Conservation (phyloP, 2,888 invertebrate genomes). For the Alentia gelatinosa region DNA sequence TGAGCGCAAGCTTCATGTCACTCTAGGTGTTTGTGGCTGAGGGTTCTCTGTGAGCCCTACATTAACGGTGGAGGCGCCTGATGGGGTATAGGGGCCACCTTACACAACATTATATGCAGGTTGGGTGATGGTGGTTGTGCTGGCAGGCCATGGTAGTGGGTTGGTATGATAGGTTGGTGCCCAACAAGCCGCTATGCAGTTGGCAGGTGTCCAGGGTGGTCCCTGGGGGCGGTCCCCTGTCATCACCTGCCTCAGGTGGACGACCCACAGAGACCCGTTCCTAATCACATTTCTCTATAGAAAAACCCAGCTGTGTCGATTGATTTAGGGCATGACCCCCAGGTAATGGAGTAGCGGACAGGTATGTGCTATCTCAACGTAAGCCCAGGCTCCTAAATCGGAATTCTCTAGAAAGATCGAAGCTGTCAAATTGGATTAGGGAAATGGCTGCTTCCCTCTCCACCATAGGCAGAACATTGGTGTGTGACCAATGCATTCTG, state of each 20-base stretch:
- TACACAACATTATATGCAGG: background rate
- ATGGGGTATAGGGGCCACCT: background rate
- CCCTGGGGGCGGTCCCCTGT: background rate
- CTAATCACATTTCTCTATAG: background rate
- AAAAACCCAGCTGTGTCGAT: no score
- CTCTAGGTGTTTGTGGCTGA: background rate
- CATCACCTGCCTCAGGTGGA: slow-evolving; percentile 10
- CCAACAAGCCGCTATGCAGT: background rate
- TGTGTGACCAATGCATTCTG: background rate
- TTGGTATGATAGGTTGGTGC: no score
- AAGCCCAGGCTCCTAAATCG: background rate
- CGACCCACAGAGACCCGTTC: background rate
- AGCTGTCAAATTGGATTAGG: background rate
- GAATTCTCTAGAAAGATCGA: background rate
- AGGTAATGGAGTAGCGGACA: background rate
- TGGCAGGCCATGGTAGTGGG: no score
- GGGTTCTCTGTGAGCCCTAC: background rate
- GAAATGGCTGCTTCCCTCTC: background rate
- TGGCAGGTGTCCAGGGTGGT: slow-evolving; percentile 6
- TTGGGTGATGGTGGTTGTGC: background rate
- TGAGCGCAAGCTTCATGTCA: background rate
- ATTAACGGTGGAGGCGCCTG: background rate
- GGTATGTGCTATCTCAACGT: background rate
- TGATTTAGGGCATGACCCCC: background rate
- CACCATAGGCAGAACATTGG: background rate